Conservation (phyloP, 2,888 invertebrate genomes). For the Kryphioiulus occultus region DNA sequence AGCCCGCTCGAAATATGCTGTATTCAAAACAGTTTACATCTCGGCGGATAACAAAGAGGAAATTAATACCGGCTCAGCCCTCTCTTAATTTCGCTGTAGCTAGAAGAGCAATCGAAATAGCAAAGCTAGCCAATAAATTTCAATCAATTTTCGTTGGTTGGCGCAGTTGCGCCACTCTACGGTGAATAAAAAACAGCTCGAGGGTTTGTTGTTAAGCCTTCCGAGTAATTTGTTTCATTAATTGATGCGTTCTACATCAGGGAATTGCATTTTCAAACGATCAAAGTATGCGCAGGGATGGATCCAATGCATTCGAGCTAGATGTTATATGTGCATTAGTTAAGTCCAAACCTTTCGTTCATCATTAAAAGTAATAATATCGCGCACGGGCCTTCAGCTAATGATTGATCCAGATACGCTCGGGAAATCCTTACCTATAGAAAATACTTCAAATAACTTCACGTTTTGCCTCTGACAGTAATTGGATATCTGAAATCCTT, state of each 20-base stretch:
- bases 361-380: conserved; percentile 39
- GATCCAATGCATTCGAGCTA: background rate
- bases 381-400: background rate
- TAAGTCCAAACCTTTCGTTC: background rate
- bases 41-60: conserved; percentile 10
- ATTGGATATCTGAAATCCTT: conserved; percentile 32
- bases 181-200: background rate
- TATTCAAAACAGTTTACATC: conserved; percentile 3
- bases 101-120: background rate
- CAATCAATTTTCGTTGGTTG: background rate
- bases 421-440: background rate
- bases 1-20: background rate
- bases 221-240: conserved; percentile 35
- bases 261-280: background rate
- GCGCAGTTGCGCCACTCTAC: background rate
- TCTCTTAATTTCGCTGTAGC: background rate
- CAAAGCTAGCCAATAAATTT: conserved; percentile 19
- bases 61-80: background rate
- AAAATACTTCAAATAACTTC: conserved; percentile 18
- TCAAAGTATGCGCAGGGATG: background rate
- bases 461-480: conserved; percentile 33
- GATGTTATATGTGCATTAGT: background rate
- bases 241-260: background rate
- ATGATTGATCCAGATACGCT: conserved; percentile 32
- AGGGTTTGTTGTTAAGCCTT: background rate